A percentile compares a stretch with the other conserved stretches of the same genome.
These are phyloP conservation scores for Ceratitis capitata DNA, from an alignment of 1,140 invertebrate genomes.

Conservation along the genomic window DNA sequence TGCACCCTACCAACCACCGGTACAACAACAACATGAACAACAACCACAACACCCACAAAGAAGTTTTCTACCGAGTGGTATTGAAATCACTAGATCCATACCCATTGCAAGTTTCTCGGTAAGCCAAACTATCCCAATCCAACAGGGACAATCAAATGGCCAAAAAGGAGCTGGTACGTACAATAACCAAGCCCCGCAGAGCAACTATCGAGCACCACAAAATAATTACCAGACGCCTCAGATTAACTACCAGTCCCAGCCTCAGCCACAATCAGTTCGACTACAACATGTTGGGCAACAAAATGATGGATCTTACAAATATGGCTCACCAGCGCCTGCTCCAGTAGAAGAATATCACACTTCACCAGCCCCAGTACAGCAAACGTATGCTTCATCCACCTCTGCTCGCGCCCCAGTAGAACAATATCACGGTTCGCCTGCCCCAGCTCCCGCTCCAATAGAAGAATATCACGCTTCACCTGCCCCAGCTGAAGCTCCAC, in stretches of 20 bases:
- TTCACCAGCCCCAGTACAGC: not conserved
- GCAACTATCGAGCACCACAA: not conserved
- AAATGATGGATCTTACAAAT: not conserved
- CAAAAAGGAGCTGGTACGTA: not conserved
- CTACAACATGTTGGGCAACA: constrained; percentile 39
- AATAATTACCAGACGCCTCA: not conserved
- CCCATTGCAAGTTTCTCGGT: constrained; percentile 40
- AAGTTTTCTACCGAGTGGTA: not conserved
- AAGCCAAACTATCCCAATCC: not conserved
- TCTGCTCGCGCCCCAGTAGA: not conserved
- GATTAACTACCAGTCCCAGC: not conserved
- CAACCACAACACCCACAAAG: not conserved
- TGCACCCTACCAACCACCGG: not conserved
- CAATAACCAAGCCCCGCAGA: constrained; percentile 41
- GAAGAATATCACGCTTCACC: not conserved
- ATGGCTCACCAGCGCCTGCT: not conserved
- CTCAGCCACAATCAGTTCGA: not conserved
- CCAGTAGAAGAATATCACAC: too few relatives aligned
- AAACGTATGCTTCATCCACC: constrained; percentile 22
- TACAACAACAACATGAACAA: not conserved
- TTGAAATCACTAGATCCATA: constrained; percentile 39
- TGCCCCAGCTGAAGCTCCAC: not conserved
- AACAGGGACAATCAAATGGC: not conserved
- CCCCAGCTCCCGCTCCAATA: not conserved
- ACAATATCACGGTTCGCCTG: not conserved